These are phyloP conservation scores for Myiozetetes cayanensis DNA, from an alignment of 2,113 vertebrate genomes.

Conservation along the genomic window DNA sequence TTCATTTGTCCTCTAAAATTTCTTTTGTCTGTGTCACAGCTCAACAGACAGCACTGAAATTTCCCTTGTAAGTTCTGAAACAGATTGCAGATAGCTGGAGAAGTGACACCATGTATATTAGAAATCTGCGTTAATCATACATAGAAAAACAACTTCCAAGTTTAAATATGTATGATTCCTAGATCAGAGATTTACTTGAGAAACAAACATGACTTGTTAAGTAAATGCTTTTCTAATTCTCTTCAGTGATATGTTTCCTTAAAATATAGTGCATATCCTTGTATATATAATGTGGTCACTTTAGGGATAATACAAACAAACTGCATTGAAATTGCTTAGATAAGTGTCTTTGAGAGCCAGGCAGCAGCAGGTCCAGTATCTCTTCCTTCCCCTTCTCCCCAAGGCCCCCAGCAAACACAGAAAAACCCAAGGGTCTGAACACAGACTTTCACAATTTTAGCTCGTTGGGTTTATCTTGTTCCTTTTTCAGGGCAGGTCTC, in stretches of 20 bases:
- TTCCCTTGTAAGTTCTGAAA: background rate
- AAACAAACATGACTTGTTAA: conserved; percentile 1
- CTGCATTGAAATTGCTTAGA: background rate
- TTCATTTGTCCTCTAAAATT: conserved; percentile 31
- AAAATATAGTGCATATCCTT: background rate
- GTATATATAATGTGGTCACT: background rate
- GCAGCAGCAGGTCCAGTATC: background rate
- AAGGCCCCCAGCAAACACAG: background rate
- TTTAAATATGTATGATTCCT: background rate
- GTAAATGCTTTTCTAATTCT: background rate
- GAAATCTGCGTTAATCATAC: background rate
- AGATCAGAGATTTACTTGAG: background rate
- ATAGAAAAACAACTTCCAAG: background rate
- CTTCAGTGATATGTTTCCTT: background rate
- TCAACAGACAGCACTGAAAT: background rate
- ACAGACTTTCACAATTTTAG: fast-evolving
- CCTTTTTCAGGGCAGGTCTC: background rate
- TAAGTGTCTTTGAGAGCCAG: background rate
- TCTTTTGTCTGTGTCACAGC: conserved; percentile 21
- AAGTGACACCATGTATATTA: background rate
- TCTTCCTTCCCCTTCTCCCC: background rate
- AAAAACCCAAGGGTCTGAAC: background rate
- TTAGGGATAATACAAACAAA: conserved; percentile 8
- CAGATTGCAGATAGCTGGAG: background rate
- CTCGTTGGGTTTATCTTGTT: background rate